phyloP scores from a whole-genome alignment of 2,888 invertebrate genomes.

The Cremastobaeus sp. region DNA sequence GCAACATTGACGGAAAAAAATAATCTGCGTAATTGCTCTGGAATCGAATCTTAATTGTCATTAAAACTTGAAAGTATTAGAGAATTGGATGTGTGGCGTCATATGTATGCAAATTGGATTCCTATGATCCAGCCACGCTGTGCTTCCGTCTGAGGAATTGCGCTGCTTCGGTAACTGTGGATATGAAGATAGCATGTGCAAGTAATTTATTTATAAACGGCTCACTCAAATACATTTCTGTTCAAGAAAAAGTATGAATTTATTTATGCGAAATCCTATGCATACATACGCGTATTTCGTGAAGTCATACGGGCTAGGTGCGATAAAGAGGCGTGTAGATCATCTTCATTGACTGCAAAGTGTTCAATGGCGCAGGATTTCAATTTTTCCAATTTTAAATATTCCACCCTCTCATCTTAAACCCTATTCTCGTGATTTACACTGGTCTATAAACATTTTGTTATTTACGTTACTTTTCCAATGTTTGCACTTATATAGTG shows the following conservation, averaged over 20 bases:
- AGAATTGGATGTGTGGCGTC: constrained; percentile 64
- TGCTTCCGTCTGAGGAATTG: constrained; percentile 73
- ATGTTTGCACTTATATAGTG: no score
- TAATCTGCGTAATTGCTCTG: no score
- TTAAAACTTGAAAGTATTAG: constrained; percentile 73
- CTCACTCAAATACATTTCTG: constrained; percentile 48
- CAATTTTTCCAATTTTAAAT: constrained; percentile 73
- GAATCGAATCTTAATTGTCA: constrained; percentile 72
- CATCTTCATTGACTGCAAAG: constrained; percentile 72
- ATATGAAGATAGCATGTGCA: constrained; percentile 62
- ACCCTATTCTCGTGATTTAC: constrained; percentile 48
- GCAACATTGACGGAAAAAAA: no score
- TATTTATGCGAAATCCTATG: constrained; percentile 38
- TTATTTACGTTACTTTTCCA: no score
- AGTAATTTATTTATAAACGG: constrained; percentile 59
- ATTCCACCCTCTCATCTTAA: constrained; percentile 65
- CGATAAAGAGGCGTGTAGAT: constrained; percentile 71
- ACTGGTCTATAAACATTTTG: constrained; percentile 64
- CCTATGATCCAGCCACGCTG: constrained; percentile 61
- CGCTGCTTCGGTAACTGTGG: constrained; percentile 71
- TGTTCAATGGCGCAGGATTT: constrained; percentile 68
- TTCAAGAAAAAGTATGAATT: constrained; percentile 38
- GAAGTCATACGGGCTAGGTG: constrained; percentile 54
- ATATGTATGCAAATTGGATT: constrained; percentile 68
- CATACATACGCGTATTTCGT: constrained; percentile 38